phyloP scores from a whole-genome alignment of 2,888 invertebrate genomes.

The Bedellia somnulentella region DNA sequence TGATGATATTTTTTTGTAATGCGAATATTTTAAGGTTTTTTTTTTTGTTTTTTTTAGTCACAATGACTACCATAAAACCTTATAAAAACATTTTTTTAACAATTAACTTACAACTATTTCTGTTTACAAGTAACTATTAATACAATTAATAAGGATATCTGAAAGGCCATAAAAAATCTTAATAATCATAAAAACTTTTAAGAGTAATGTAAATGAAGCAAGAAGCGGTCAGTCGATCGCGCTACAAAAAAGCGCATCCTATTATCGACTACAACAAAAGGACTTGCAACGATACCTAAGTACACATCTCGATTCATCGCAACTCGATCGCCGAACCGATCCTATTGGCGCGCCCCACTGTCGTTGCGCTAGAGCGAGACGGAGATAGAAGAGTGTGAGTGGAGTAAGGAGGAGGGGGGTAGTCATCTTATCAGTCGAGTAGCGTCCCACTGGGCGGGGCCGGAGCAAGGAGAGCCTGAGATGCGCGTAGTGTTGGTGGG shows the following conservation, averaged over 20 bases:
- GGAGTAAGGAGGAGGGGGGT: constrained; percentile 47
- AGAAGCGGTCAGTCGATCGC: constrained; percentile 37
- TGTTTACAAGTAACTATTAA: too few relatives aligned
- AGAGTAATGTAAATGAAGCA: too few relatives aligned
- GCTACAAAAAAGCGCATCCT: constrained; percentile 57
- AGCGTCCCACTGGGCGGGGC: constrained; percentile 66
- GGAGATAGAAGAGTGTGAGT: constrained; percentile 17
- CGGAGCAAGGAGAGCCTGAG: constrained; percentile 60
- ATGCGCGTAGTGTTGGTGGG: constrained; percentile 67
- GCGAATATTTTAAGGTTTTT: not conserved
- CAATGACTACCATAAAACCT: too few relatives aligned
- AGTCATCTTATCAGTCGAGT: constrained; percentile 57
- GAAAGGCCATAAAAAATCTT: too few relatives aligned
- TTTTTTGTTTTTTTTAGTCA: not conserved
- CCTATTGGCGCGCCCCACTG: constrained; percentile 60
- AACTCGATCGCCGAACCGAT: constrained; percentile 56
- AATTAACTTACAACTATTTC: too few relatives aligned
- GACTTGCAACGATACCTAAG: constrained; percentile 60
- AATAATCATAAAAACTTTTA: too few relatives aligned
- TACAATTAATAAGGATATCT: too few relatives aligned
- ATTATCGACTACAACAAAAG: constrained; percentile 62
- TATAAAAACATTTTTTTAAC: too few relatives aligned
- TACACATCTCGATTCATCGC: constrained; percentile 62
- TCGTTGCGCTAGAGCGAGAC: constrained; percentile 45
- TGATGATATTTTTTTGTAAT: not conserved